A percentile compares a stretch with the other conserved stretches of the same genome.
Evolutionary conservation across 2,113 vertebrate species (phyloP).

Genomic region (Thunnus thynnus): DNA sequence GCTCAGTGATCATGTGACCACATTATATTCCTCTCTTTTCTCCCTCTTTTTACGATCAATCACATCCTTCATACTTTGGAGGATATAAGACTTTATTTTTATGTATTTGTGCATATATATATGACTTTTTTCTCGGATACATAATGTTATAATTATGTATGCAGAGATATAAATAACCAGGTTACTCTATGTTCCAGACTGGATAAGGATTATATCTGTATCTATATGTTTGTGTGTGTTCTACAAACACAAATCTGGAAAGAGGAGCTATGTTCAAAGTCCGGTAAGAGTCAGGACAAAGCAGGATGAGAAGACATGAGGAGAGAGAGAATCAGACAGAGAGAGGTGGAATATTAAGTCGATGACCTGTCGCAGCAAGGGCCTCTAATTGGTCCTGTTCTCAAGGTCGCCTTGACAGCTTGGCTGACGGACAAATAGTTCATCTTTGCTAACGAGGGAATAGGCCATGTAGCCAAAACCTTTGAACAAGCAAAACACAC

Average conservation of each 20-base stretch:
- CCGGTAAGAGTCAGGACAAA: conserved; percentile 9
- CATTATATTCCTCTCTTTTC: too few relatives aligned
- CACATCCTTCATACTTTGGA: too few relatives aligned
- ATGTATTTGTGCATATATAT: too few relatives aligned
- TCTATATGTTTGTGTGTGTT: neutral
- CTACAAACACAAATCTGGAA: neutral
- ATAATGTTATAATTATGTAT: too few relatives aligned
- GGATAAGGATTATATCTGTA: neutral
- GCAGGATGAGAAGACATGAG: conserved; percentile 6
- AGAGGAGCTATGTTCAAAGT: conserved; percentile 25
- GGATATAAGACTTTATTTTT: too few relatives aligned
- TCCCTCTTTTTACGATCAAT: too few relatives aligned
- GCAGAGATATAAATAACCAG: neutral
- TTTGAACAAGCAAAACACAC: conserved; percentile 21
- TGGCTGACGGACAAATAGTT: conserved; percentile 38
- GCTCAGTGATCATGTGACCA: too few relatives aligned
- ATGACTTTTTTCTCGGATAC: too few relatives aligned
- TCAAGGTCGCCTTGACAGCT: conserved; percentile 61
- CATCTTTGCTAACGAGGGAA: conserved; percentile 39
- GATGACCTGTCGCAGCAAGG: conserved; percentile 47
- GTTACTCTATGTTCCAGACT: neutral
- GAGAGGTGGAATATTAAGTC: conserved; percentile 64
- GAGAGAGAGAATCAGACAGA: conserved; percentile 14
- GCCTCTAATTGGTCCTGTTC: conserved; percentile 38
- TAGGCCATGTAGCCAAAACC: neutral